A percentile compares a stretch with the other conserved stretches of the same genome.
phyloP scores from a whole-genome alignment of 2,888 invertebrate species.

The Morpho deidamia region DNA sequence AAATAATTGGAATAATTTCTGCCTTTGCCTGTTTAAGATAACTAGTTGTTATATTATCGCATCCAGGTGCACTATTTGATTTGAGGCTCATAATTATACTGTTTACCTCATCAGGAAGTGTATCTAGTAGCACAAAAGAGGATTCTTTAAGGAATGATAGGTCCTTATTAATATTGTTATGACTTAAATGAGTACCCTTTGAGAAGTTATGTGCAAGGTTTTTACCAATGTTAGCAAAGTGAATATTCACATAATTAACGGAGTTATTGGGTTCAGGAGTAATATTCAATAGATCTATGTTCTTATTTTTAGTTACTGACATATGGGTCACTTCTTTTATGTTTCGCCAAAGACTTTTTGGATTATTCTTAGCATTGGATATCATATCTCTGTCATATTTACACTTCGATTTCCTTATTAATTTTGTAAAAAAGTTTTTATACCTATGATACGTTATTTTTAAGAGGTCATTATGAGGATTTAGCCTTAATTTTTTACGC shows the following conservation, averaged over 20 bases:
- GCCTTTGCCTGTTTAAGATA: neutral
- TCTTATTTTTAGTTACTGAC: neutral
- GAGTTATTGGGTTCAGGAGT: too few relatives aligned
- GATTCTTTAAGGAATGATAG: neutral
- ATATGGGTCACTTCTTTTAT: neutral
- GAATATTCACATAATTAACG: too few relatives aligned
- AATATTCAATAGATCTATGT: neutral
- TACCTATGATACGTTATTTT: neutral
- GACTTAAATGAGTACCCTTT: too few relatives aligned
- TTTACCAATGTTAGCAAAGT: too few relatives aligned
- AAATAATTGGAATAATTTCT: neutral
- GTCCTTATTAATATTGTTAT: too few relatives aligned
- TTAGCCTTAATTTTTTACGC: neutral
- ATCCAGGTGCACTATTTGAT: neutral
- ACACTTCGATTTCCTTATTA: too few relatives aligned
- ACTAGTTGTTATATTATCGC: neutral
- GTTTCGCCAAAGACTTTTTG: neutral
- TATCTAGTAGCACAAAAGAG: slow-evolving; percentile 2
- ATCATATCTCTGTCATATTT: neutral
- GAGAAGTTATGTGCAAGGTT: too few relatives aligned
- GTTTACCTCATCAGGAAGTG: neutral
- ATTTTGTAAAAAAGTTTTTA: neutral
- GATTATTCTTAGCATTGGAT: neutral
- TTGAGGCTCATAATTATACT: neutral
- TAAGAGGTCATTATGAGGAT: neutral